These are phyloP conservation scores for Rhinopomastus cyanomelas DNA, from an alignment of 2,113 vertebrate genomes.

Conservation along the genomic window DNA sequence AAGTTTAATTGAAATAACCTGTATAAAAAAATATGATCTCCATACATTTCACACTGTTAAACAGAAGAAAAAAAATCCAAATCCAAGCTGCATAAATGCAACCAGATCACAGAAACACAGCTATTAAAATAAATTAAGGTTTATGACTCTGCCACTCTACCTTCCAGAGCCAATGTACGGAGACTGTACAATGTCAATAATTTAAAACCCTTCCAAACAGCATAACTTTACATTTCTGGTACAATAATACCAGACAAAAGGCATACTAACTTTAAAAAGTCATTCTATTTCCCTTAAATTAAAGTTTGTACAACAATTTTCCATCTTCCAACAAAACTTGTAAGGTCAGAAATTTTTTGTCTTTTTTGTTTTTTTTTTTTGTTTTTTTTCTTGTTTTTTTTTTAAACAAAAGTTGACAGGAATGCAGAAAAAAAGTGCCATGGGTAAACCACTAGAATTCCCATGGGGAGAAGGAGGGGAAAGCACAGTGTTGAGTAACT, in stretches of 20 bases:
- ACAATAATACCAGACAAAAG: conserved; percentile 74
- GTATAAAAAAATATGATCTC: conserved; percentile 97
- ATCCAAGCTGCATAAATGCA: conserved; percentile 78
- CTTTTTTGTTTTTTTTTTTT: background rate
- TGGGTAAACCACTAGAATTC: conserved; percentile 79
- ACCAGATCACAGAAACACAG: conserved; percentile 77
- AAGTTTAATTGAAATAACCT: conserved; percentile 96
- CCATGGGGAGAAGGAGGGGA: conserved; percentile 66
- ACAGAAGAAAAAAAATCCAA: conserved; percentile 77
- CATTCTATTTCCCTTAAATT: conserved; percentile 87
- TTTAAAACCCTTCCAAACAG: conserved; percentile 78
- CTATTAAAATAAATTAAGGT: conserved; percentile 83
- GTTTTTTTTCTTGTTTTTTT: background rate
- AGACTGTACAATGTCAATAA: conserved; percentile 86
- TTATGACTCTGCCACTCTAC: conserved; percentile 78
- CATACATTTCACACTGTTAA: conserved; percentile 87
- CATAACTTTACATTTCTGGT: conserved; percentile 78
- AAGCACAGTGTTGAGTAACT: conserved; percentile 74
- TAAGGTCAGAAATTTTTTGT: conserved; percentile 35
- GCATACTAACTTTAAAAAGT: conserved; percentile 75
- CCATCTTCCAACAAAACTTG: conserved; percentile 72
- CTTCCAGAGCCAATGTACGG: conserved; percentile 80
- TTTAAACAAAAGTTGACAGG: conserved; percentile 69
- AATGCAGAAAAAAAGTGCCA: conserved; percentile 78
- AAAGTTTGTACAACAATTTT: conserved; percentile 87